Evolutionary conservation across 2,113 vertebrate genomes (phyloP), one percentile per base, ranked within the genome.

Genomic region (Ardeotis arabs): DNA sequence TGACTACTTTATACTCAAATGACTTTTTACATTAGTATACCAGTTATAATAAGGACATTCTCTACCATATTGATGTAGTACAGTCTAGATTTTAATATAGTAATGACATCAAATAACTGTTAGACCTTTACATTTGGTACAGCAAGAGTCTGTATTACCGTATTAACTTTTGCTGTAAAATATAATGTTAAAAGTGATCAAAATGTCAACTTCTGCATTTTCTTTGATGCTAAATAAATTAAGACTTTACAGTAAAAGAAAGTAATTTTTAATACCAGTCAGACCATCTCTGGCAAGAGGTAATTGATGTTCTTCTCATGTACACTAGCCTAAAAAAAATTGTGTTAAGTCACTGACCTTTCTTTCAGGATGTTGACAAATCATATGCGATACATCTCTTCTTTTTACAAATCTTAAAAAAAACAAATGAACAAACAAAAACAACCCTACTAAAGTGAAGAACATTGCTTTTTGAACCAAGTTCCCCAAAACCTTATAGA

Each of bases 381-480:
- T 33, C 28, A 33, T 31, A 35, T n/a, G 44, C 25, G 58, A 27
- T 69, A 24, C 9, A 28, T 31, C 24, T 80, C 28, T 41, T 53
- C 41, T 55, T 59, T 31, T 39, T 35, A 17, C 0, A 3, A 67
- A 56, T 39, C 27, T 78, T 62, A 50, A 68, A 64, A 17, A 55
- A 27, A 41, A 7, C 2, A 53, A 70, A 2, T 4, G 27, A 64
- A 16, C 5, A 29, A 77, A 24, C 23, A 22, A 79, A 47, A 33
- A 58, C n/a, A 44, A 44, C 14, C 1, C 5, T 47, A 41, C 18
- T 56, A 13, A 77, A 49, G 22, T 0, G 0, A 77, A 64, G 28
- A 77, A 37, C 1, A 0, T 24, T 66, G 52, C 4, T 85, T 21
- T 89, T 68, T 41, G 50, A 89, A 52, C 33, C 4, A 17, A 70